These are phyloP conservation scores for Scelioninae gen. 2 DNA, from an alignment of 2,888 invertebrate species.

Conservation along the genomic window DNA sequence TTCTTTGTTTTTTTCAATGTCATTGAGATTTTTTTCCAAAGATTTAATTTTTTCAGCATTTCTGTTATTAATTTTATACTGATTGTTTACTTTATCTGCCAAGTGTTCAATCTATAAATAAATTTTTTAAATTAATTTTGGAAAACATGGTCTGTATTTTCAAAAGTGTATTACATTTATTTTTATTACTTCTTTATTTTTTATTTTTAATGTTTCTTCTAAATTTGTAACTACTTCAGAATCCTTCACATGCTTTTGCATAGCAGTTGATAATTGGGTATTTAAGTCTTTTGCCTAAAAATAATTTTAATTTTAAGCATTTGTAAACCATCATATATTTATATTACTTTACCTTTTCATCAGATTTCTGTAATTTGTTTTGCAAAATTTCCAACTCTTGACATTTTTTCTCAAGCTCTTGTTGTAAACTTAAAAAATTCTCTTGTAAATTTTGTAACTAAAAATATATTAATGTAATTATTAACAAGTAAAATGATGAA, in stretches of 20 bases:
- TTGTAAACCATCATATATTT: neutral
- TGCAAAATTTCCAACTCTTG: neutral
- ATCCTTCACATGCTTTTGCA: neutral
- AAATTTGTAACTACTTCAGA: neutral
- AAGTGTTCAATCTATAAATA: conserved; percentile 9
- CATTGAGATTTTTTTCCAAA: conserved; percentile 6
- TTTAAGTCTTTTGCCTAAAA: neutral
- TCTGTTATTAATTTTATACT: neutral
- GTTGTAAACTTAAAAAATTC: neutral
- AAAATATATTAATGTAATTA: neutral
- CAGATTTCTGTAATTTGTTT: neutral
- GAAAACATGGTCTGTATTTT: too few relatives aligned
- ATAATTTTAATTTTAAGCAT: neutral
- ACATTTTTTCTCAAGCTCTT: neutral
- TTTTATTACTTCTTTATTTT: conserved; percentile 2
- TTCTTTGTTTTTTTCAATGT: conserved; percentile 1
- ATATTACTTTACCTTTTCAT: neutral
- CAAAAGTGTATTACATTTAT: neutral
- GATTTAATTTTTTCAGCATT: neutral
- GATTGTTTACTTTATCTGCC: conserved; percentile 4
- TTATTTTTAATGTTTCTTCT: neutral
- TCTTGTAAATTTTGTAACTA: neutral
- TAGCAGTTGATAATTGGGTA: neutral
- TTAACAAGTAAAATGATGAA: neutral
- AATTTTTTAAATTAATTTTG: neutral